Evolutionary conservation across 2,888 invertebrate genomes (phyloP), one percentile per base, ranked within the genome.

Genomic region (Sarcophaga caerulescens): DNA sequence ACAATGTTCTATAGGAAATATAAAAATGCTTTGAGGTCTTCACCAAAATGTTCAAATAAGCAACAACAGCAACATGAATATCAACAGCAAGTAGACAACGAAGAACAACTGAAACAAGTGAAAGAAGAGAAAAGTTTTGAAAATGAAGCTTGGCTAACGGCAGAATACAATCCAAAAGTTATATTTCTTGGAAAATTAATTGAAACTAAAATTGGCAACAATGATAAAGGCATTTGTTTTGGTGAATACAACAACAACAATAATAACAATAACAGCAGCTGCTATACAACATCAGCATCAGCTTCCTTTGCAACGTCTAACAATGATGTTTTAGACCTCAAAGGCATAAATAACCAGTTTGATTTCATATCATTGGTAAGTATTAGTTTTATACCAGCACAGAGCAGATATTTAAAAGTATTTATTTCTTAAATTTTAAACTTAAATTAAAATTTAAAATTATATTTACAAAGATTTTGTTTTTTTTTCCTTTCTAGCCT

Each of bases 111-210:
- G 52, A 35, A 77, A 35, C 44, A 59, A 17, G 45, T 60, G 19
- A 85, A 81, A 25, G 79, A 59, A 62, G 73, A 81, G 47, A 52
- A 80, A 57, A 59, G n/a, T 83, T 83, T 78, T 44, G 79, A 87
- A 79, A 83, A 78, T 88, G 82, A 87, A 89, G 78, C 88, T 85
- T 77, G 86, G 84, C 70, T 88, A 86, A 63, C 89, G 89, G 70
- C 84, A 71, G 66, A 77, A 75, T 86, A 86, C 81, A 81, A 84
- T 78, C 89, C 90, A 57, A 91, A 91, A 89, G 92, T 92, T 85
- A 90, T 93, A 90, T 93, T 93, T 88, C 89, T 93, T 78, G 93
- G 91, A 87, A 93, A 93, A 90, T 90, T 93, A 90, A 93, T 93
- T 91, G 93, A 93, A 91, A 90, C 91, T 85, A 89, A 91, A 90